These are phyloP conservation scores for Acanthurus leucopareius DNA, from an alignment of 2,797 vertebrate species.

Conservation along the genomic window DNA sequence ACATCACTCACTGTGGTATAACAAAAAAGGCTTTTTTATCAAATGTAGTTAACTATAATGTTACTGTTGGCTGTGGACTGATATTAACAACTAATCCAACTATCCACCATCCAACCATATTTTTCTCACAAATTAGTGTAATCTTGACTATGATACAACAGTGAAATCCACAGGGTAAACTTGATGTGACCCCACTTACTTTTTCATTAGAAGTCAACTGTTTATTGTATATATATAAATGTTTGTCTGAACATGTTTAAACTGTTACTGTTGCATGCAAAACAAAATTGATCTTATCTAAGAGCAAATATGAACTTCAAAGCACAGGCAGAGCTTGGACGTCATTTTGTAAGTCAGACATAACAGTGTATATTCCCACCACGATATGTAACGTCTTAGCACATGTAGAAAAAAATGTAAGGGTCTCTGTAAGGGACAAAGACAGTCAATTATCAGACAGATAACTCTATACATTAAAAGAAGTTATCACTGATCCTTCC, in stretches of 20 bases:
- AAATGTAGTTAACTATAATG: not conserved
- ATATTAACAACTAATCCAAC: not conserved
- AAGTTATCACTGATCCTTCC: conserved; percentile 7
- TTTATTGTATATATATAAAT: conserved; percentile 43
- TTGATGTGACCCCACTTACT: conserved; percentile 21
- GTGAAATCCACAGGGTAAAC: conserved; percentile 20
- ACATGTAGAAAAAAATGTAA: conserved; percentile 26
- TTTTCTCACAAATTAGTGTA: not conserved
- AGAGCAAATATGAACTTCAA: conserved; percentile 61
- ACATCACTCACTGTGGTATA: not conserved
- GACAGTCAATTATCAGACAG: conserved; percentile 27
- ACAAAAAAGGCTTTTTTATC: not conserved
- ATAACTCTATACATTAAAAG: conserved; percentile 47
- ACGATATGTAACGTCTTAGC: conserved; percentile 44
- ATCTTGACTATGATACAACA: conserved; percentile 17
- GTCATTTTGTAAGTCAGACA: conserved; percentile 71
- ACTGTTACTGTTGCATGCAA: conserved; percentile 71
- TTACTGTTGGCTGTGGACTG: not conserved
- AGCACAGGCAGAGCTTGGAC: conserved; percentile 44
- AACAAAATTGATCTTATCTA: conserved; percentile 77
- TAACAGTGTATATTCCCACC: conserved; percentile 77
- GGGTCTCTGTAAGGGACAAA: conserved; percentile 2
- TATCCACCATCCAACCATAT: not conserved
- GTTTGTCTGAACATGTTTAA: conserved; percentile 24
- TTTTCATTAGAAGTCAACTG: conserved; percentile 43